A percentile compares a stretch with the other conserved stretches of the same genome.
phyloP scores from a whole-genome alignment of 2,113 vertebrate species.

The Buteo buteo region DNA sequence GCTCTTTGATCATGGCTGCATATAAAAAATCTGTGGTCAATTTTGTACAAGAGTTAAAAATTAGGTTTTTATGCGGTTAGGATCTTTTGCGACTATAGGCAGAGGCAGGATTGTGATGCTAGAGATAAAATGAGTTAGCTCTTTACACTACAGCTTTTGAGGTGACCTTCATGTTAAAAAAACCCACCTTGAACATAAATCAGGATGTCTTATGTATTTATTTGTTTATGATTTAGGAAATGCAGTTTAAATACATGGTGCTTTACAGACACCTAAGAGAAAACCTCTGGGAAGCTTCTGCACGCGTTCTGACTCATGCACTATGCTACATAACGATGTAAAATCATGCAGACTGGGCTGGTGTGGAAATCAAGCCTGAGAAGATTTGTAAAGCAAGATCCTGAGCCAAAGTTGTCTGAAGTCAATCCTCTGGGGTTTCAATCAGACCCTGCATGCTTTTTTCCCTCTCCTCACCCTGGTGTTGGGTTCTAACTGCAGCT shows the following conservation, averaged over 20 bases:
- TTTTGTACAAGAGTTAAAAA: background rate
- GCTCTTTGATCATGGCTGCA: background rate
- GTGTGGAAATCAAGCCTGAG: background rate
- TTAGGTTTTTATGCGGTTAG: background rate
- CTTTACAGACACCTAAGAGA: background rate
- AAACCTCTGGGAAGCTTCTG: background rate
- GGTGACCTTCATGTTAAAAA: constrained; percentile 2
- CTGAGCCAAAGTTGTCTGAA: background rate
- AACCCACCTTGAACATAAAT: background rate
- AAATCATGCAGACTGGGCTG: background rate
- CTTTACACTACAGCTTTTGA: constrained; percentile 11
- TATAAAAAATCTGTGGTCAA: background rate
- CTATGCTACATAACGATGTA: background rate
- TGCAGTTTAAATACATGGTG: background rate
- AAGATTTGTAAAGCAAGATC: background rate
- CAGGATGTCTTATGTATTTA: background rate
- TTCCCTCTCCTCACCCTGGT: accelerated
- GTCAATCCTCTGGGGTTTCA: background rate
- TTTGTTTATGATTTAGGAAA: constrained; percentile 1
- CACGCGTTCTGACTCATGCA: background rate
- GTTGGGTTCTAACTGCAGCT: background rate
- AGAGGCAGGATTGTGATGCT: background rate
- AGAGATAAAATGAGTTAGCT: background rate
- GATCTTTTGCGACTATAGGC: background rate
- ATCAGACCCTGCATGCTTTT: background rate